Evolutionary conservation across 2,113 vertebrate genomes (phyloP).

Genomic region (Synchiropus splendidus): DNA sequence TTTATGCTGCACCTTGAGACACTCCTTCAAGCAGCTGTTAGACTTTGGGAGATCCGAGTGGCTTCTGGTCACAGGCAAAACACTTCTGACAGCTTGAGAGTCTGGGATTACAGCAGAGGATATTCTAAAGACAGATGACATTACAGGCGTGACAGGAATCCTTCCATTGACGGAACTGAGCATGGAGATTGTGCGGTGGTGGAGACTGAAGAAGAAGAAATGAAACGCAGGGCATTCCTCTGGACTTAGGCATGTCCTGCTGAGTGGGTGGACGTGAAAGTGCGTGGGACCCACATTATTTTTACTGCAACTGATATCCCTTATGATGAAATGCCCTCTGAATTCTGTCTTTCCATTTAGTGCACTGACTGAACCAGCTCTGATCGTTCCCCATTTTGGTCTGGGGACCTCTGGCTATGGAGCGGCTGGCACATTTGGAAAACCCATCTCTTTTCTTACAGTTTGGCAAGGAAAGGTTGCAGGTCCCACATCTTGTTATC

Average conservation of each 20-base stretch:
- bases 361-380: too few species aligned
- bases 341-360: too few species aligned
- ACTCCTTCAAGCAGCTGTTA: slow-evolving; percentile 39
- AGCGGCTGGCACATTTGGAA: too few species aligned
- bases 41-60: slow-evolving; percentile 29
- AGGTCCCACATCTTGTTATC: too few species aligned
- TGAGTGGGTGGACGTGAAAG: slow-evolving; percentile 48
- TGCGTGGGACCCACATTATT: slow-evolving; percentile 22
- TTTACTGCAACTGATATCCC: too few species aligned
- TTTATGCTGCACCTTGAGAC: slow-evolving; percentile 14
- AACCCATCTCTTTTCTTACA: too few species aligned
- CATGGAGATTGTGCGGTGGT: slow-evolving; percentile 40
- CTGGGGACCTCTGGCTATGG: too few species aligned
- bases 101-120: slow-evolving; percentile 9
- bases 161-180: slow-evolving; percentile 5
- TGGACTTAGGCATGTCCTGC: slow-evolving; percentile 45
- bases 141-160: slow-evolving; percentile 28
- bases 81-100: slow-evolving; percentile 39
- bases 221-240: slow-evolving; percentile 56
- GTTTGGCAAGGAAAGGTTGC: too few species aligned
- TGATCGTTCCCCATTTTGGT: too few species aligned
- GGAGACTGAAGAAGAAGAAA: slow-evolving; percentile 32
- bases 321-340: too few species aligned
- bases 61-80: slow-evolving; percentile 28
- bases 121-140: slow-evolving; percentile 18